A percentile compares a stretch with the other conserved stretches of the same genome.
Evolutionary conservation across 2,888 invertebrate genomes (phyloP).

Genomic region (Cephus sareptanus): DNA sequence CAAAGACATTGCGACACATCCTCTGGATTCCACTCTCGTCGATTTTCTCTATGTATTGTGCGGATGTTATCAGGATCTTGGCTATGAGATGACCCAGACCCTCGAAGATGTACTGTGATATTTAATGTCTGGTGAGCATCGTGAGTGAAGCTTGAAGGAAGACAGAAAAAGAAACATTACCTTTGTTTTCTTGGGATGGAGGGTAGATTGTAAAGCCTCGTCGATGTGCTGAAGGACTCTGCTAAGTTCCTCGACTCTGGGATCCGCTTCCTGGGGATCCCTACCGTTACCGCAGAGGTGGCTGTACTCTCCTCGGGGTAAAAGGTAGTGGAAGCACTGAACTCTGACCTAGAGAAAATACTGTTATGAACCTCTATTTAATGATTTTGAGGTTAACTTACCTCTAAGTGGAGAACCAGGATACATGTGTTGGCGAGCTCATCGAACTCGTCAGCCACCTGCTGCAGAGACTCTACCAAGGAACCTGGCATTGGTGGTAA

Average conservation of each 20-base stretch:
- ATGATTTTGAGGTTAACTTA: slow-evolving; percentile 54
- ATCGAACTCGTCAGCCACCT: slow-evolving; percentile 84
- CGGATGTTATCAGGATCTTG: slow-evolving; percentile 81
- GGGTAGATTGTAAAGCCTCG: slow-evolving; percentile 79
- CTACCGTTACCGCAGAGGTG: slow-evolving; percentile 68
- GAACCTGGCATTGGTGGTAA: slow-evolving; percentile 69
- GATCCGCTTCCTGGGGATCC: slow-evolving; percentile 82
- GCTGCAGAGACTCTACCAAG: slow-evolving; percentile 74
- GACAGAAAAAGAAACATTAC: slow-evolving; percentile 66
- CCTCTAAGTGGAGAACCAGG: slow-evolving; percentile 92
- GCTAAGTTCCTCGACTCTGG: slow-evolving; percentile 81
- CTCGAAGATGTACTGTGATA: slow-evolving; percentile 84
- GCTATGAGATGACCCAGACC: slow-evolving; percentile 88
- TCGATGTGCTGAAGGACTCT: slow-evolving; percentile 82
- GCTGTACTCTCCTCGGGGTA: slow-evolving; percentile 66
- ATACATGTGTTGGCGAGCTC: slow-evolving; percentile 92
- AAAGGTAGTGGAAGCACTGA: slow-evolving; percentile 94
- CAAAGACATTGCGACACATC: slow-evolving; percentile 87
- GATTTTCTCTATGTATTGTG: slow-evolving; percentile 82
- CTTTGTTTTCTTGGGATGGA: slow-evolving; percentile 82
- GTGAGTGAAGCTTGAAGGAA: too few species aligned
- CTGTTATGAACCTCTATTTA: slow-evolving; percentile 6
- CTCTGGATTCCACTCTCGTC: slow-evolving; percentile 85
- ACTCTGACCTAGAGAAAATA: slow-evolving; percentile 77
- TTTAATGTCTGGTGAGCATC: too few species aligned